These are phyloP conservation scores for Ploceus nigricollis DNA, from an alignment of 2,113 vertebrate genomes.

Conservation along the genomic window DNA sequence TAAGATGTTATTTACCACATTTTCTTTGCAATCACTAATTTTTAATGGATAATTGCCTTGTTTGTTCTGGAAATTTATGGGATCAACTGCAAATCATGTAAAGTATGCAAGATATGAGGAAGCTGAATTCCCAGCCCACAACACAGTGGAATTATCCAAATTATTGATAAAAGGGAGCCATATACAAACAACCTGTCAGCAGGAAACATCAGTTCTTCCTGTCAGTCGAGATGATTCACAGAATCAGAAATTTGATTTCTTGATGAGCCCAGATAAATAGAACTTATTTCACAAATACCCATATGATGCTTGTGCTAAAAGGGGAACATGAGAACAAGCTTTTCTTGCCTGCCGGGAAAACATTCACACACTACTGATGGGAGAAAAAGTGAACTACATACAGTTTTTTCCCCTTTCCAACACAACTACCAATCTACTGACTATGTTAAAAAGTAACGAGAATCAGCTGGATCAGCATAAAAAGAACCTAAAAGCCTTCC, in stretches of 20 bases:
- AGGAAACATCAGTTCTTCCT: background rate
- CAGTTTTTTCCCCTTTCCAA: background rate
- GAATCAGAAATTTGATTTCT: background rate
- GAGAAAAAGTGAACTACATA: background rate
- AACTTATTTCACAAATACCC: background rate
- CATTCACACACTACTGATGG: background rate
- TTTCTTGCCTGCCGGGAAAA: background rate
- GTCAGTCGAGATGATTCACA: background rate
- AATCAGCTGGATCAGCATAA: too few relatives aligned
- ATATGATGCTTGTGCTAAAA: background rate
- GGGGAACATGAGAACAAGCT: background rate
- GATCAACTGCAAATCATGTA: background rate
- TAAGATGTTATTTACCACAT: background rate
- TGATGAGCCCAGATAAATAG: background rate
- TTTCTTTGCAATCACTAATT: background rate
- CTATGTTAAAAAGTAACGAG: background rate
- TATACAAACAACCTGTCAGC: background rate
- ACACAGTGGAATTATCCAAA: background rate
- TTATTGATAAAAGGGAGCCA: background rate
- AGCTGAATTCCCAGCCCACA: background rate
- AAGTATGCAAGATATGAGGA: background rate
- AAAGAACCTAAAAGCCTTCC: background rate
- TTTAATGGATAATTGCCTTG: background rate
- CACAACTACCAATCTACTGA: background rate
- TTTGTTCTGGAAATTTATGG: background rate